Evolutionary conservation across 2,113 vertebrate species (phyloP), one percentile per base, ranked within the genome.

Genomic region (Synodontis membranacea): DNA sequence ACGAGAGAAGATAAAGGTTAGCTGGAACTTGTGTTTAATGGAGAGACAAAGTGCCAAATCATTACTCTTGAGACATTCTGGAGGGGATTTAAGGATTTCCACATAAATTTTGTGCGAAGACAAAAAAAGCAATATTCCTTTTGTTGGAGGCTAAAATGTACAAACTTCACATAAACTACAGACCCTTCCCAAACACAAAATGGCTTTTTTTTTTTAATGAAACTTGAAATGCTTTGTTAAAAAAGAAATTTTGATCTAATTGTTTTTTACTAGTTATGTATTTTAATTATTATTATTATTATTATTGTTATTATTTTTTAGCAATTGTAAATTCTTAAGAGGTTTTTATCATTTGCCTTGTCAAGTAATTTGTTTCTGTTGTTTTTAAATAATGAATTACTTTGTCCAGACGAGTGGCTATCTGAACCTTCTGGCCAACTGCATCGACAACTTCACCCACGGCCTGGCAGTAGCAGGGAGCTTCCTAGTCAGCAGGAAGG

Each of bases 361-460:
- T 19, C 10, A 37, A 23, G 28, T 28, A 28, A 75, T 48, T 88
- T 84, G 6, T 90, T 42, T n/a, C n/a, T 90, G 82, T 84, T 92
- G 31, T 90, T 0, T 62, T 58, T 44, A 74, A 23, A 4, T 21
- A 74, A n/a, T n/a, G 23, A 34, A 10, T 54, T 34, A 34, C 34
- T 52, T 79, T 79, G 0, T 79, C 48, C 93, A 99, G 98, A 97
- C 96, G 21, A 97, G 97, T 72, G 98, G 98, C 89, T 99, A 99
- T 93, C 95, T 99, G 91, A 99, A 99, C 92, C 95, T 99, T 15
- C 92, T 99, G 90, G 98, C 98, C 84, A 99, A 99, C 94, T 97
- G 97, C 90, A 97, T 99, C 52, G 98, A 99, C 92, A 99, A 99
- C 94, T 99, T 99, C 92, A 99, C 98, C 23, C 98, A 99, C 0